Percentiles rank a stretch among this genome's conserved stretches.
Conservation (phyloP, 2,113 vertebrate genomes). For the Oceanodroma tethys region DNA sequence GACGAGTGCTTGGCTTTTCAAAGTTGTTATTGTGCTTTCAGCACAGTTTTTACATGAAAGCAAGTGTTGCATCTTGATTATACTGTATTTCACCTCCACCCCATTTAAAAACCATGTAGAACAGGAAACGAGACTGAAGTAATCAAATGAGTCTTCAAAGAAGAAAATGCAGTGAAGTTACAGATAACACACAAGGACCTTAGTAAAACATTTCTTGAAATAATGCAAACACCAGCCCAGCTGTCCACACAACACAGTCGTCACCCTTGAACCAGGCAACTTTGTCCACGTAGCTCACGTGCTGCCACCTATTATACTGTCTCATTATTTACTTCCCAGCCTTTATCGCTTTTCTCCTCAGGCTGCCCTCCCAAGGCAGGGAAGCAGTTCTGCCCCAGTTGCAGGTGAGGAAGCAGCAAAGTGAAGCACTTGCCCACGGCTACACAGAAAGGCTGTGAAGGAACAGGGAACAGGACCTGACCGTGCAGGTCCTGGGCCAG, state of each 20-base stretch:
- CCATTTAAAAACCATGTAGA: neutral
- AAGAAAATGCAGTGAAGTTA: neutral
- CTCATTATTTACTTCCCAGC: neutral
- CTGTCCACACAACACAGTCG: neutral
- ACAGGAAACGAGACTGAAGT: neutral
- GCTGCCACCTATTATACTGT: neutral
- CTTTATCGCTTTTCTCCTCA: neutral
- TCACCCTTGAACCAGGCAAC: neutral
- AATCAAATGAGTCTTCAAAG: neutral
- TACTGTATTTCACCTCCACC: neutral
- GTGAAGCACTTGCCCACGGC: fast-evolving
- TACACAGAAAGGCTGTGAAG: neutral
- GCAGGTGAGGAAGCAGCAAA: neutral
- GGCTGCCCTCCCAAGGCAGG: fast-evolving
- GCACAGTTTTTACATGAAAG: neutral
- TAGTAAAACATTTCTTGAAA: neutral
- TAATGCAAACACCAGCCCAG: neutral
- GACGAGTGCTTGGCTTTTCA: neutral
- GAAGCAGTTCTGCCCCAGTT: neutral
- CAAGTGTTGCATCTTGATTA: neutral
- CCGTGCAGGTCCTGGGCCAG: neutral
- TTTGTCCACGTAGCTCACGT: fast-evolving
- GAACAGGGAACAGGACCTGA: neutral
- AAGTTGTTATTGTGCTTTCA: neutral
- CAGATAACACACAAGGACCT: neutral